Evolutionary conservation across 2,113 vertebrate genomes (phyloP).

Genomic region (Microtus montanus): DNA sequence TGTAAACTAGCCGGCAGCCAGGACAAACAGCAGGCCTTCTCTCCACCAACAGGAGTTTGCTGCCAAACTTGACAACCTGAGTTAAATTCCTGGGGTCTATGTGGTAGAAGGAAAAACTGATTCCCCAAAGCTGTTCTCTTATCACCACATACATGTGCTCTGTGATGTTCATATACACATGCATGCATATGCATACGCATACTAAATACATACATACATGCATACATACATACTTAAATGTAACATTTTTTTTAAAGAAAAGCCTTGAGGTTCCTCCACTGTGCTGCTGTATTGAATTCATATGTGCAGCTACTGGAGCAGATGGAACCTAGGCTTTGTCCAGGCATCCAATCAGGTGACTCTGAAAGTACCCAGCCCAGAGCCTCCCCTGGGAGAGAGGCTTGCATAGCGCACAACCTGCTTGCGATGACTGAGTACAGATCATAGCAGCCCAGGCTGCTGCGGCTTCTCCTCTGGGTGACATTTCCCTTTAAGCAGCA

Average conservation of each 20-base stretch:
- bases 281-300: background rate
- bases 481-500: conserved; percentile 45
- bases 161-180: background rate
- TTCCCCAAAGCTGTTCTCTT: background rate
- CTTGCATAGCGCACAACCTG: background rate
- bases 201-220: background rate
- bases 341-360: background rate
- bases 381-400: background rate
- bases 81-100: background rate
- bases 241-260: background rate
- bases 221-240: background rate
- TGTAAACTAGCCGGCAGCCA: no score
- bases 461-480: background rate
- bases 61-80: background rate
- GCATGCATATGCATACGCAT: background rate
- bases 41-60: background rate
- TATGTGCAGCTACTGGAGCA: background rate
- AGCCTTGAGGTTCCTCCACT: background rate
- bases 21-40: no score
- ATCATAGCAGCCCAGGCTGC: background rate
- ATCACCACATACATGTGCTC: background rate
- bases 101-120: background rate
- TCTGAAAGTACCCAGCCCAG: background rate
- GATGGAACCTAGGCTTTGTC: background rate
- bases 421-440: background rate